Percentiles rank a stretch among this genome's conserved stretches.
These are phyloP conservation scores for Apocrypta bakeri DNA, from an alignment of 1,140 invertebrate genomes.

Conservation along the genomic window DNA sequence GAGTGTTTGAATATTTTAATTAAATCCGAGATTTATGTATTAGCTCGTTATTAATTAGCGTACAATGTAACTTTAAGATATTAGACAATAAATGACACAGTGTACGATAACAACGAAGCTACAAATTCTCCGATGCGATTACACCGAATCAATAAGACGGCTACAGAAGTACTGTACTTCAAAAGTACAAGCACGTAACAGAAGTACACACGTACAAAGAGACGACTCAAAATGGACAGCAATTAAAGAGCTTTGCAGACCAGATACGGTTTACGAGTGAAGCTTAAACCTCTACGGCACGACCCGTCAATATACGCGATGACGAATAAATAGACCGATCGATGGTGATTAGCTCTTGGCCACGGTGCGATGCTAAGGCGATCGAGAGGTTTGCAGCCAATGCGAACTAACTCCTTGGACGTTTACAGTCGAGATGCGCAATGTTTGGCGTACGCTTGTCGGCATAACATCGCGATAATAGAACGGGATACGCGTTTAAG, in stretches of 20 bases:
- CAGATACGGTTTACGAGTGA: background rate
- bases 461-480: background rate
- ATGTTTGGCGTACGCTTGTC: background rate
- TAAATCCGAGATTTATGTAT: background rate
- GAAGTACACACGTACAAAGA: too few species aligned
- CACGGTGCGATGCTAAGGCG: background rate
- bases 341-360: constrained; percentile 12
- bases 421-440: background rate
- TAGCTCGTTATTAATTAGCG: too few species aligned
- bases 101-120: too few species aligned
- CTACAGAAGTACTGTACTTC: too few species aligned
- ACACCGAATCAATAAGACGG: too few species aligned
- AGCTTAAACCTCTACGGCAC: background rate
- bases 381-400: background rate
- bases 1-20: too few species aligned
- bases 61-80: too few species aligned
- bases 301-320: background rate
- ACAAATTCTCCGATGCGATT: too few species aligned
- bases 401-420: background rate
- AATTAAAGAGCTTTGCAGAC: background rate
- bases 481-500: background rate
- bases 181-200: background rate
- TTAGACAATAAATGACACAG: too few species aligned
- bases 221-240: background rate
- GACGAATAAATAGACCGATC: constrained; percentile 10